Evolutionary conservation across 2,888 invertebrate genomes (phyloP), one percentile per base, ranked within the genome.

Genomic region (Ophonus ardosiacus): DNA sequence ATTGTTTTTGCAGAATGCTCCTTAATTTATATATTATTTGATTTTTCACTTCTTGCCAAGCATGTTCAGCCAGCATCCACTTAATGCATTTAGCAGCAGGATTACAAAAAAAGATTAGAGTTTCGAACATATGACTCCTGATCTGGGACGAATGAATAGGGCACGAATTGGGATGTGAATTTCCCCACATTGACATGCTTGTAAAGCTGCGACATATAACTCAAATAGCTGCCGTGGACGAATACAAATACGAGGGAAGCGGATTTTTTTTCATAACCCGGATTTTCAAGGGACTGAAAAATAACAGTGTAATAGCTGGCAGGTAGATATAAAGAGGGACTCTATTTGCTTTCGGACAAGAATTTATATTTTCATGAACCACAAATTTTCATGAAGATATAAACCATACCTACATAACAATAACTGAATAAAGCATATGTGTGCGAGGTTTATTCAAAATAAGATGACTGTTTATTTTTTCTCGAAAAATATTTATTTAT

Each of bases 181-280:
- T 51, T 13, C 18, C 40, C n/a, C 56, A 38, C 56, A 81, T 81
- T 81, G 81, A 81, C 81, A 81, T 81, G 68, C 81, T 15, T 57
- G 21, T 10, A 51, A 51, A 51, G 51, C 63, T 5, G 24, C 18
- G 21, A 63, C 63, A 63, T 61, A 81, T 81, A 65, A 81, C 59
- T 15, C 81, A 63, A 61, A 81, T 81, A 38, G 65, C 57, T 71
- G 74, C n/a, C 71, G 17, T 71, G 24, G 68, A 59, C 82, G 82
- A 82, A 82, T 82, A 71, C 82, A 82, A 82, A 82, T 71, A 82
- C n/a, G 71, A 71, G 71, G 57, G 71, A 56, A 65, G 56, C 13
- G 15, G 81, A 68, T 56, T 68, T 81, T 81, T 21, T 68, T 81
- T 81, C 81, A 81, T 81, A 81, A 82, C 57, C 17, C 71, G 82